Evolutionary conservation across 92 coral and sea anemone species (phyloP).

Genomic region (Montipora capitata): DNA sequence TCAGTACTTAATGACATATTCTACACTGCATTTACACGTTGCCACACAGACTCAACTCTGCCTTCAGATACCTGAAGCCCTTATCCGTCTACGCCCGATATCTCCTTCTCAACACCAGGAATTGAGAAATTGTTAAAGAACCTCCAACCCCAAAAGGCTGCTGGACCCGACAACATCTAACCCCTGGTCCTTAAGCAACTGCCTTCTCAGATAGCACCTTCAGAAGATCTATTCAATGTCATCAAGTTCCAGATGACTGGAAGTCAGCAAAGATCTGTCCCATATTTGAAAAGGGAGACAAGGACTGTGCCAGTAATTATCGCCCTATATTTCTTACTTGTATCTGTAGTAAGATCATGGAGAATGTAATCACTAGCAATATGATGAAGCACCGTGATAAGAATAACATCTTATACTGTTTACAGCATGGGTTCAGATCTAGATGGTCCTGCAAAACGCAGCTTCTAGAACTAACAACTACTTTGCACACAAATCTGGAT

Average conservation of each 20-base stretch:
- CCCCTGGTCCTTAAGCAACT: not conserved
- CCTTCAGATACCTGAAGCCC: too few relatives aligned
- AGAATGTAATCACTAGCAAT: not conserved
- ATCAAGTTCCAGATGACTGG: not conserved
- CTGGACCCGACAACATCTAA: constrained; percentile 18
- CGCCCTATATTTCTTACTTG: not conserved
- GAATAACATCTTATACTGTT: not conserved
- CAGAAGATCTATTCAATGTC: not conserved
- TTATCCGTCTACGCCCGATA: too few relatives aligned
- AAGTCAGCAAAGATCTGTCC: not conserved
- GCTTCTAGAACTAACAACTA: too few relatives aligned
- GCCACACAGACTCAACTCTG: too few relatives aligned
- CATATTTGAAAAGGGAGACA: not conserved
- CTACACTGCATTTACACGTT: too few relatives aligned
- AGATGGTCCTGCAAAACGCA: too few relatives aligned
- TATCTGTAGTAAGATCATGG: not conserved
- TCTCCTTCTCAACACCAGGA: not conserved
- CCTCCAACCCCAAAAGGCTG: constrained; percentile 6
- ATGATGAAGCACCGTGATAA: not conserved
- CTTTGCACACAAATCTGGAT: too few relatives aligned
- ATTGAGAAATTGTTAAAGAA: not conserved
- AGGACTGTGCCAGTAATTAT: not conserved
- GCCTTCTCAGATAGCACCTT: not conserved
- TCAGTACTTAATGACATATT: too few relatives aligned
- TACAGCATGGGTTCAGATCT: constrained; percentile 16